phyloP scores from a whole-genome alignment of 2,797 vertebrate species.

The Bufotes viridis region DNA sequence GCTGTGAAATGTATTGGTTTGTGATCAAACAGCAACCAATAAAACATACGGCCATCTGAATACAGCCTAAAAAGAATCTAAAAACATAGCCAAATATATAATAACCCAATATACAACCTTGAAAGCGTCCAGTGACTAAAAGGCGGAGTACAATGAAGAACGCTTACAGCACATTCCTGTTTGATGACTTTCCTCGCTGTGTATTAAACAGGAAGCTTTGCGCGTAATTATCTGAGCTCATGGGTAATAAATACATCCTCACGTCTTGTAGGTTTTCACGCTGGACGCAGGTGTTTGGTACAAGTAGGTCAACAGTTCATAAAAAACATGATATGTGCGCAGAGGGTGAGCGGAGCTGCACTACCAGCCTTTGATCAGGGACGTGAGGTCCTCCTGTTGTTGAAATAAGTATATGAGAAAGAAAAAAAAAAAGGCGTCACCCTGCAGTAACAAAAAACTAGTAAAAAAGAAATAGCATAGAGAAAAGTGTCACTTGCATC shows the following conservation, averaged over 20 bases:
- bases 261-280: not conserved
- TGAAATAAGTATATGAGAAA: not conserved
- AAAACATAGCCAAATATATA: not conserved
- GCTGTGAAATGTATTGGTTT: too few species aligned
- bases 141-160: not conserved
- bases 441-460: not conserved
- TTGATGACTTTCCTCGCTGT: not conserved
- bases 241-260: conserved; percentile 7
- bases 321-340: not conserved
- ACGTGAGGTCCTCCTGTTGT: not conserved
- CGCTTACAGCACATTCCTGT: not conserved
- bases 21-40: too few species aligned
- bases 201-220: conserved; percentile 22
- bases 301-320: conserved; percentile 4
- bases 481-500: not conserved
- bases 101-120: not conserved
- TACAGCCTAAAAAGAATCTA: too few species aligned
- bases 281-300: not conserved
- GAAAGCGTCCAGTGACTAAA: not conserved
- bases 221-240: not conserved
- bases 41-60: too few species aligned
- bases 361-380: not conserved
- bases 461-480: not conserved
- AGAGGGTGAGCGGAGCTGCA: not conserved
- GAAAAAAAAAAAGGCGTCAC: not conserved